Evolutionary conservation across 2,888 invertebrate genomes (phyloP), one percentile per base, ranked within the genome.

Genomic region (Leptinotarsa rubiginosa): DNA sequence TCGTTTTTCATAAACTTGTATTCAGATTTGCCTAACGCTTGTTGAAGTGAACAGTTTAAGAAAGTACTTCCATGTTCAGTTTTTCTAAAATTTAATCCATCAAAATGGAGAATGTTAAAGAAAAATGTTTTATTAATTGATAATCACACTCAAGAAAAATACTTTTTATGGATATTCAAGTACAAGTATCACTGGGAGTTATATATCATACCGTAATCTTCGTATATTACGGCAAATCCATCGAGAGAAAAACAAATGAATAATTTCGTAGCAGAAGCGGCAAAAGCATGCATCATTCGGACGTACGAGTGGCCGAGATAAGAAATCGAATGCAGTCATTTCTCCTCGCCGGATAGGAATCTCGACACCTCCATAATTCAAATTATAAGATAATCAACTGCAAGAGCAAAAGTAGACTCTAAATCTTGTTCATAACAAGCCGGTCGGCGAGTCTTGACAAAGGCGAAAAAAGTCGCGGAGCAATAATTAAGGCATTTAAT

Each of bases 311-410:
- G 49, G 73, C 71, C 67, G 10, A 69, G 80, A 80, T 79, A 76
- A 74, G 75, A 68, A 76, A 73, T 75, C 72, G 74, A 73, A 74
- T 74, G 73, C 74, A 76, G 70, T 76, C 77, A 70, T 78, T 75
- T 67, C 71, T 75, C 52, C 74, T 73, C 65, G 52, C 59, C 49
- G 62, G 78, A 80, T 80, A 78, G 70, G 66, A 22, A 80, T 80
- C 78, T 77, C 52, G 78, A 77, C 78, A 76, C 69, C 70, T 69
- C 74, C 69, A 80, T 80, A 77, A 78, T 80, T 80, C 77, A 79
- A 76, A 80, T 78, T 77, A 76, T 69, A 73, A 77, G 78, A 76
- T 78, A 79, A 79, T 78, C 78, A 77, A 71, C 64, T 62, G 65
- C 54, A 69, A 65, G 68, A 70, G 73, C 65, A 69, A 70, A 56